These are phyloP conservation scores for Cecropterus lyciades DNA, from an alignment of 1,140 invertebrate species.

Conservation along the genomic window DNA sequence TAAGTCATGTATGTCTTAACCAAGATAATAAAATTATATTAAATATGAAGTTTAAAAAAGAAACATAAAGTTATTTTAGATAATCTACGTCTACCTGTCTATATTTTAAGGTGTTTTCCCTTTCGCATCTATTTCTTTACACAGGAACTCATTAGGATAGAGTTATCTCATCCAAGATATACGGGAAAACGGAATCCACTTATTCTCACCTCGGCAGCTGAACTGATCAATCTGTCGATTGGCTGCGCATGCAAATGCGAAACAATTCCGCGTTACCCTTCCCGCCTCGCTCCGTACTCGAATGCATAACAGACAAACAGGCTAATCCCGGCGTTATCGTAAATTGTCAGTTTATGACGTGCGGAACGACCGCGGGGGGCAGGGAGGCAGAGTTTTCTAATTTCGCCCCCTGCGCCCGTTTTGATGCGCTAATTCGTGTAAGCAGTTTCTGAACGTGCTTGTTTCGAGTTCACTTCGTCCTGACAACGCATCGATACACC, in stretches of 20 bases:
- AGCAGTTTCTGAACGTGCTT: conserved; percentile 81
- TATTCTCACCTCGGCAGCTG: conserved; percentile 13
- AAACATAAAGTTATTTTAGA: too few relatives aligned
- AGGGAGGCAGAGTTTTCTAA: conserved; percentile 70
- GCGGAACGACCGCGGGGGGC: conserved; percentile 68
- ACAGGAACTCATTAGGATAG: not conserved
- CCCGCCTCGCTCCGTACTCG: conserved; percentile 49
- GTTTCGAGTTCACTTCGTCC: conserved; percentile 73
- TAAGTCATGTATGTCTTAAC: too few relatives aligned
- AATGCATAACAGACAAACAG: conserved; percentile 80
- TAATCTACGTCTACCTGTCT: too few relatives aligned
- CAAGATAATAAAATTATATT: too few relatives aligned
- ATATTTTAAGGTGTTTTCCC: not conserved
- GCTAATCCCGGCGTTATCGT: conserved; percentile 82
- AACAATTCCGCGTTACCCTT: conserved; percentile 51
- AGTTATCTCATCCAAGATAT: not conserved
- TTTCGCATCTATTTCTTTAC: not conserved
- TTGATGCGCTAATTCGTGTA: conserved; percentile 83
- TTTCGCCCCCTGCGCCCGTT: conserved; percentile 76
- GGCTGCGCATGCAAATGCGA: conserved; percentile 55
- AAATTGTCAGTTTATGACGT: conserved; percentile 84
- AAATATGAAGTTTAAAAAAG: too few relatives aligned
- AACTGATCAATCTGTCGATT: conserved; percentile 41
- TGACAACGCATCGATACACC: conserved; percentile 42
- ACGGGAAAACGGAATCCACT: conserved; percentile 4